Evolutionary conservation across 2,797 vertebrate species (phyloP).

Genomic region (Halcyon smyrnensis): DNA sequence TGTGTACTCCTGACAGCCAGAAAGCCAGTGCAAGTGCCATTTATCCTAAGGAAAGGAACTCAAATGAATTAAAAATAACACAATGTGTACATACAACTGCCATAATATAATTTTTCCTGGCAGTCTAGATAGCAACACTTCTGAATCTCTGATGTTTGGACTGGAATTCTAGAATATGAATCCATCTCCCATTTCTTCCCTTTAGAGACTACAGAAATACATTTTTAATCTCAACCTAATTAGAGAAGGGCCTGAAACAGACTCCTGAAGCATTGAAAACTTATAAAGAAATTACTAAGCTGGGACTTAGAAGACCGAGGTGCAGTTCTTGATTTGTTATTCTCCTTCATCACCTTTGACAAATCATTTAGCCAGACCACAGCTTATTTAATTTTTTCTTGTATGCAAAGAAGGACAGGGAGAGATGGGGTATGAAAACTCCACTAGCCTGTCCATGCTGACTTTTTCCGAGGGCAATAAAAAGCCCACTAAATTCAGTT

Average conservation of each 20-base stretch:
- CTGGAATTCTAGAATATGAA: conserved; percentile 2
- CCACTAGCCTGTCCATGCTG: not conserved
- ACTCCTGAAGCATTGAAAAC: not conserved
- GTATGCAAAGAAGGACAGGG: not conserved
- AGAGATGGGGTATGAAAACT: not conserved
- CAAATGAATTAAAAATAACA: not conserved
- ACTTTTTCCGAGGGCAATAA: not conserved
- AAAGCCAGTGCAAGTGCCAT: not conserved
- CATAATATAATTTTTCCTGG: not conserved
- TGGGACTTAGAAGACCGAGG: not conserved
- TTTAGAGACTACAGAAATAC: conserved; percentile 12
- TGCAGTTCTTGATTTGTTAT: not conserved
- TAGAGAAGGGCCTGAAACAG: conserved; percentile 11
- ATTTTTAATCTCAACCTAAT: conserved; percentile 54
- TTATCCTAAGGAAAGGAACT: not conserved
- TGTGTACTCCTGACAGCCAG: not conserved
- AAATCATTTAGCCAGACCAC: not conserved
- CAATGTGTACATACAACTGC: not conserved
- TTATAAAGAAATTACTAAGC: conserved; percentile 19
- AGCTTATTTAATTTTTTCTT: not conserved
- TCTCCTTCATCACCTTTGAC: not conserved
- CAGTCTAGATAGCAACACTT: not conserved
- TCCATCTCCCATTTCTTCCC: not conserved
- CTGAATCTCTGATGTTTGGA: not conserved
- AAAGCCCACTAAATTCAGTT: not conserved